Evolutionary conservation across 2,113 vertebrate species (phyloP).

Genomic region (Myiopsitta monachus): DNA sequence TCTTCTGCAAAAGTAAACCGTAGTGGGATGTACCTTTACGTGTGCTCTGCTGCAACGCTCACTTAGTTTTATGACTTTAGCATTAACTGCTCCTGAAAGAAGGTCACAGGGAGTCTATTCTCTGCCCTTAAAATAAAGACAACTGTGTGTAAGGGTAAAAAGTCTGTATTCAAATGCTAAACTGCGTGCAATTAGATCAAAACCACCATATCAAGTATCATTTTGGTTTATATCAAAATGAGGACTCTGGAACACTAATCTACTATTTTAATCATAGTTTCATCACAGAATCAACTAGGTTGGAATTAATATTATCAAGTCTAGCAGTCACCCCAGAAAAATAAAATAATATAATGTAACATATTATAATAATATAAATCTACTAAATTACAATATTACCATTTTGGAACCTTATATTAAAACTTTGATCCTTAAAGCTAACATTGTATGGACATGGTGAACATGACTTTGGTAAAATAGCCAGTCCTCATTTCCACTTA

Average conservation of each 20-base stretch:
- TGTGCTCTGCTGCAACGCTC: neutral
- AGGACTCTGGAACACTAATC: neutral
- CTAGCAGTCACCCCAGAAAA: neutral
- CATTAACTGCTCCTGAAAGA: neutral
- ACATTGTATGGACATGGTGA: neutral
- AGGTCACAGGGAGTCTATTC: neutral
- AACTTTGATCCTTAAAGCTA: neutral
- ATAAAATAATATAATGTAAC: too few relatives aligned
- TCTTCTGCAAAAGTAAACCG: neutral
- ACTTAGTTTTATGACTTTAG: neutral
- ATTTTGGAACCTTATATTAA: neutral
- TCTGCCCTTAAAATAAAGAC: neutral
- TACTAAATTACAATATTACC: neutral
- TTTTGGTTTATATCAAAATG: neutral
- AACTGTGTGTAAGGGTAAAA: neutral
- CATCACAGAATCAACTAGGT: neutral
- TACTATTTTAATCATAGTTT: neutral
- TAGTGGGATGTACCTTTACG: neutral
- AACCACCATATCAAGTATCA: fast-evolving
- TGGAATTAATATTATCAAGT: neutral
- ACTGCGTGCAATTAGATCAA: neutral
- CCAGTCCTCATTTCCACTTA: neutral
- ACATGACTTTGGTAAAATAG: neutral
- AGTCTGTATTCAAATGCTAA: neutral
- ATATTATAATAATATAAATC: neutral